phyloP scores from a whole-genome alignment of 1,140 invertebrate genomes.

The Pseudobourletiella spinata region DNA sequence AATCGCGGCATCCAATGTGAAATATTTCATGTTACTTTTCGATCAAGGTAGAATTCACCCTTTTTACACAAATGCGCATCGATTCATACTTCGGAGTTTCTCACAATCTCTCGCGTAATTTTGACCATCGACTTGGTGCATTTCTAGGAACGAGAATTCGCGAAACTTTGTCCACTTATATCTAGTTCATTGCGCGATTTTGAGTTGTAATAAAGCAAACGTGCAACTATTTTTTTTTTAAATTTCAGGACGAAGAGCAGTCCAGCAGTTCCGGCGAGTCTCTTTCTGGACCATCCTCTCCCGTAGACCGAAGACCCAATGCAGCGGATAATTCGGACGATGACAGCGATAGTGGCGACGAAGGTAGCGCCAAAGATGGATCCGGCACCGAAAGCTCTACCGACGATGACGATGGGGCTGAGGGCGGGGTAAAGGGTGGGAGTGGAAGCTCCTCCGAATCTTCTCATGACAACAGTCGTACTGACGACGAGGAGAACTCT shows the following conservation, averaged over 20 bases:
- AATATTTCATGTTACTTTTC: too few relatives aligned
- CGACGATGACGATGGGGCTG: slow-evolving; percentile 7
- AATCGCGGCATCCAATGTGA: too few relatives aligned
- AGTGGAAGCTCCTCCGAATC: neutral
- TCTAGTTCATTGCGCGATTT: too few relatives aligned
- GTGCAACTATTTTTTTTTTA: slow-evolving; percentile 3
- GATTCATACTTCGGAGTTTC: too few relatives aligned
- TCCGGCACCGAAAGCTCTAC: slow-evolving; percentile 40
- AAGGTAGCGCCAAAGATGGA: neutral
- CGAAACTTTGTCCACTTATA: too few relatives aligned
- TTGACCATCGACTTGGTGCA: too few relatives aligned
- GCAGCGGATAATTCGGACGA: neutral
- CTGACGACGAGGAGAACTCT: neutral
- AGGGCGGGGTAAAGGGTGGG: neutral
- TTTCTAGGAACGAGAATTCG: too few relatives aligned
- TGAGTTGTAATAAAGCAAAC: too few relatives aligned
- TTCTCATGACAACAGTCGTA: neutral
- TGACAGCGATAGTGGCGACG: neutral
- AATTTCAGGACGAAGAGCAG: slow-evolving; percentile 12
- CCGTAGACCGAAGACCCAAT: neutral
- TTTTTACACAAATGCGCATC: too few relatives aligned
- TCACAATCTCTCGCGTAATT: too few relatives aligned
- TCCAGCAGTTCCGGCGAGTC: slow-evolving; percentile 17
- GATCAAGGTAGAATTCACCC: too few relatives aligned
- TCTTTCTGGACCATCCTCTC: neutral